phyloP scores from a whole-genome alignment of 2,888 invertebrate genomes.

The Leptinotarsa tumamoca region DNA sequence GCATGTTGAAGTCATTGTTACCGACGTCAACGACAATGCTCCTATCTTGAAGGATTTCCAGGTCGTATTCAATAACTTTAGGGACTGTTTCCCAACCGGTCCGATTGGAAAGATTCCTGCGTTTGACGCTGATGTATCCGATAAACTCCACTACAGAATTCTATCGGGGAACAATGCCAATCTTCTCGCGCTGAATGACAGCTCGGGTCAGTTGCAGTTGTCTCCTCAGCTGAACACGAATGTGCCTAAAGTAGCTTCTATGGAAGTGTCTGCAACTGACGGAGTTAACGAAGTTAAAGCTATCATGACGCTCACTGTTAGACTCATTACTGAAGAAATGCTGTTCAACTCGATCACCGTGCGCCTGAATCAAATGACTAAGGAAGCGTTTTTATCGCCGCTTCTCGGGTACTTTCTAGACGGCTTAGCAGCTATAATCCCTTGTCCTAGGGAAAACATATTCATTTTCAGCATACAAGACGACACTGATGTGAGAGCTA shows the following conservation, averaged over 20 bases:
- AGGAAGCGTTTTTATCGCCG: slow-evolving; percentile 91
- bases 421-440: slow-evolving; percentile 91
- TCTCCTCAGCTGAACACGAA: slow-evolving; percentile 96
- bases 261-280: slow-evolving; percentile 94
- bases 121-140: slow-evolving; percentile 93
- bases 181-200: slow-evolving; percentile 84
- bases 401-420: slow-evolving; percentile 89
- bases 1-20: slow-evolving; percentile 87
- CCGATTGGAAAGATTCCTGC: slow-evolving; percentile 93
- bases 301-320: slow-evolving; percentile 89
- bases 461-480: slow-evolving; percentile 93
- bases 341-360: slow-evolving; percentile 94
- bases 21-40: slow-evolving; percentile 95
- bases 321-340: slow-evolving; percentile 94
- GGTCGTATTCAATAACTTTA: slow-evolving; percentile 95
- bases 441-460: slow-evolving; percentile 92
- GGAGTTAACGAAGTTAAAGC: slow-evolving; percentile 95
- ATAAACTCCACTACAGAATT: slow-evolving; percentile 85
- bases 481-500: slow-evolving; percentile 88
- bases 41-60: slow-evolving; percentile 90
- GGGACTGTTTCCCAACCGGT: slow-evolving; percentile 92
- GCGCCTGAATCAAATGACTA: slow-evolving; percentile 91
- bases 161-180: slow-evolving; percentile 94
- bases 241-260: slow-evolving; percentile 91
- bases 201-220: slow-evolving; percentile 85